phyloP scores from a whole-genome alignment of 2,113 vertebrate species.

The Gyps fulvus region DNA sequence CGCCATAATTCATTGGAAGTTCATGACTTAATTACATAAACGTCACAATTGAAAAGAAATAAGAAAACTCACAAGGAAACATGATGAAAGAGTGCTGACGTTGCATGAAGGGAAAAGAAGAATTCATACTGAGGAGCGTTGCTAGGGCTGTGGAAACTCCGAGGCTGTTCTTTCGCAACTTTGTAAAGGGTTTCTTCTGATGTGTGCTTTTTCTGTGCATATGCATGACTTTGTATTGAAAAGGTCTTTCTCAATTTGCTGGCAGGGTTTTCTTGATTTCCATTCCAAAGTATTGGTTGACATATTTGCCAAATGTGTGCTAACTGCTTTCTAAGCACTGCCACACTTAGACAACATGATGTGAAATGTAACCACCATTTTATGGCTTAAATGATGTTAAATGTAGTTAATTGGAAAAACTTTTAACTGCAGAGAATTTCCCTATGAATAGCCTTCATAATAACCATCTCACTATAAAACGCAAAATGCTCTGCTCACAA shows the following conservation, averaged over 20 bases:
- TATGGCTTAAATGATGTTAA: conserved; percentile 52
- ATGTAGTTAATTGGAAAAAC: conserved; percentile 70
- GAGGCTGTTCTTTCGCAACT: not conserved
- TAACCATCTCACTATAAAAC: conserved; percentile 62
- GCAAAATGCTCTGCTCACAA: conserved; percentile 66
- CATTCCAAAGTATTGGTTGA: not conserved
- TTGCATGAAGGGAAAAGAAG: not conserved
- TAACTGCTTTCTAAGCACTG: not conserved
- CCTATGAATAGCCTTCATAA: conserved; percentile 63
- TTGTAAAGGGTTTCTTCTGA: not conserved
- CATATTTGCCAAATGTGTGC: not conserved
- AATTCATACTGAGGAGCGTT: not conserved
- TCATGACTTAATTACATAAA: not conserved
- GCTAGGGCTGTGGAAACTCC: not conserved
- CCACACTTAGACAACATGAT: conserved; percentile 15
- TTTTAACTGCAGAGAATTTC: conserved; percentile 68
- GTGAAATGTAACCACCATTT: conserved; percentile 34
- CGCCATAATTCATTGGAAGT: not conserved
- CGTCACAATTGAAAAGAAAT: not conserved
- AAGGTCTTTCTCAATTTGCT: not conserved
- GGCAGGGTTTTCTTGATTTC: not conserved
- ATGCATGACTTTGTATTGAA: not conserved
- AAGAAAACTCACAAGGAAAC: not conserved
- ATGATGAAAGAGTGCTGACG: not conserved
- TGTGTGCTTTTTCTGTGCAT: not conserved